Base-by-base conservation (phyloP, 2,113 vertebrate genomes). In the Labeo rohita region DNA sequence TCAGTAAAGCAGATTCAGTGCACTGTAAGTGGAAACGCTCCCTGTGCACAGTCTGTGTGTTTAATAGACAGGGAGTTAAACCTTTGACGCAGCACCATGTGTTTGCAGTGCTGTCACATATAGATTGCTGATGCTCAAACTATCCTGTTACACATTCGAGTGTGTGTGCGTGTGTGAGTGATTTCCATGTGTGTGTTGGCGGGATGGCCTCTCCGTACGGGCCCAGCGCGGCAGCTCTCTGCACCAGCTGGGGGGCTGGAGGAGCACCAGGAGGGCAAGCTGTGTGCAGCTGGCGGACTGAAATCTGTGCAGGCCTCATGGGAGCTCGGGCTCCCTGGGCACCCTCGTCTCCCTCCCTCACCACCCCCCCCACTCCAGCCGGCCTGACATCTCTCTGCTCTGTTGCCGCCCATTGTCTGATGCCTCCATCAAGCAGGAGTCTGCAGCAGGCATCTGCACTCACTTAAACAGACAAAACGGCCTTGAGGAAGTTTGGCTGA, bases 271-370 rank as follows among this genome's bases (percentile, higher is more conserved):
- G 89, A 93, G 91, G 92, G 68, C 88, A 89, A 89, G 91, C 92
- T 93, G 92, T 93, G 92, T 94, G 92, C 93, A 94, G 91, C 94
- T 95, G 95, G 92, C 93, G 89, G 87, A 88, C 84, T 93, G 89
- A 93, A 92, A 91, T 92, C 89, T 91, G 90, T 85, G 80, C 85
- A 87, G 87, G 88, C 91, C 93, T 91, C 89, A 43, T 90, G 93
- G 93, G 92, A 93, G 61, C 87, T 72, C 73, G 78, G 92, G 91
- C 18, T 91, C 89, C 92, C 85, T 89, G 93, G 91, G 92, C 90
- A 89, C 89, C 78, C 75, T 54, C 5, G 28, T 75, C 39, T 50
- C 85, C 84, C 86, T 21, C 39, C 16, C 68, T 90, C 91, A 36
- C 39, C 39, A 3, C 39, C 39, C 39, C 39, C 39, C 87, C 83